These are phyloP conservation scores for Cuniculus paca DNA, from an alignment of 2,797 vertebrate genomes.

Conservation along the genomic window DNA sequence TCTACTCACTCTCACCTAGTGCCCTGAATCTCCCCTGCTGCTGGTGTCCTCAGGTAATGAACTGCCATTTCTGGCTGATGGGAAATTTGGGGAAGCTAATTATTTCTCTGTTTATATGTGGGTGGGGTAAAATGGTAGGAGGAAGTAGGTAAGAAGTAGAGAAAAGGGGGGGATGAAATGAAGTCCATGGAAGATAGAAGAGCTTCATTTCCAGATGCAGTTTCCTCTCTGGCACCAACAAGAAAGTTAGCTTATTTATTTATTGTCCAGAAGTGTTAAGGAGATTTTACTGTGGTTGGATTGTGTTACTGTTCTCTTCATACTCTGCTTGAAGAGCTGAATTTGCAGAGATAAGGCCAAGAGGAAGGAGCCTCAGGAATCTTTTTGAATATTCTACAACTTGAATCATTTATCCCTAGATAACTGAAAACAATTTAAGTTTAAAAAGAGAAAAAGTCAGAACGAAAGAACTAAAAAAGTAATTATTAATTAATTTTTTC, in stretches of 20 bases:
- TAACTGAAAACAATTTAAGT: constrained; percentile 53
- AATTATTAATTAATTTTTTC: constrained; percentile 59
- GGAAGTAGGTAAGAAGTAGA: background rate
- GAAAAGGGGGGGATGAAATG: background rate
- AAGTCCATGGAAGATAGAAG: background rate
- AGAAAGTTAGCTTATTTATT: background rate
- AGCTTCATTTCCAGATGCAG: background rate
- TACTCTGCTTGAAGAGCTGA: constrained; percentile 15
- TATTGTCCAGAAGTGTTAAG: constrained; percentile 1
- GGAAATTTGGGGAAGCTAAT: constrained; percentile 54
- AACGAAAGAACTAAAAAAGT: constrained; percentile 28
- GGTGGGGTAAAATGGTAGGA: background rate
- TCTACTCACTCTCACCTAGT: constrained; percentile 41
- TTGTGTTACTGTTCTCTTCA: background rate
- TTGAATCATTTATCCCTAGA: constrained; percentile 69
- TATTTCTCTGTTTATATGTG: background rate
- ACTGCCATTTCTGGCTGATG: constrained; percentile 53
- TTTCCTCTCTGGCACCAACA: background rate
- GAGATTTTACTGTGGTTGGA: background rate
- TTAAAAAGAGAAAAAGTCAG: background rate
- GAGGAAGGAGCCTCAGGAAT: background rate
- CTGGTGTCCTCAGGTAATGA: constrained; percentile 40
- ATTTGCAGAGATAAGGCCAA: constrained; percentile 12
- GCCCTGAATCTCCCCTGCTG: background rate
- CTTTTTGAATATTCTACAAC: constrained; percentile 13